Evolutionary conservation across 2,888 invertebrate species (phyloP), one percentile per base, ranked within the genome.

Genomic region (Halictus quadricinctus): DNA sequence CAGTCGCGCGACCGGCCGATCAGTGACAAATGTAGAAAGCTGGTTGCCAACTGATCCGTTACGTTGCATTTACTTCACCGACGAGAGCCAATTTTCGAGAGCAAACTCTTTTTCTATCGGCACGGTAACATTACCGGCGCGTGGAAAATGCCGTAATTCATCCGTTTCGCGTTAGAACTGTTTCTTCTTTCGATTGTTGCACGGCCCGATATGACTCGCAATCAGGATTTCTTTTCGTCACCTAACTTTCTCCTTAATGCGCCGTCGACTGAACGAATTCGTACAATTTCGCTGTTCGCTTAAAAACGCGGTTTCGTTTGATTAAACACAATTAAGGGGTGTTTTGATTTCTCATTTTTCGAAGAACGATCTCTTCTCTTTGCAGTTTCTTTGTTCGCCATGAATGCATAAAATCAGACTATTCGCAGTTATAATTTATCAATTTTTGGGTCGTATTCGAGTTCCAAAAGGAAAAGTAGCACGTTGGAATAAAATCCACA

Each of bases 11-110:
- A 43, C 58, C 13, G 25, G 8, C 12, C 75, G 50, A 46, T 76
- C 73, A 50, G 60, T 58, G 77, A 73, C 58, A 80, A 78, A 54
- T 78, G 76, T 87, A 91, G 88, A 91, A 90, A 89, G 89, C 86
- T 85, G 79, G 81, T 58, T 60, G 60, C 80, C 85, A 81, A 84
- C 69, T 73, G 85, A 80, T 85, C 83, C 80, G 78, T 79, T 86
- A 81, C 82, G 70, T 48, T 72, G 69, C 74, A 76, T 86, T 82
- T 43, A 72, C 60, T 46, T 5, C 36, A 29, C 25, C 83, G 29
- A 72, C 50, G 18, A n/a, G 66, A 60, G 13, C 72, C 29, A 54
- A 54, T 76, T 69, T 43, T 21, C 36, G 29, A 21, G 50, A 43
- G 54, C 60, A 60, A 74, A 70, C 36, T 69, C 1, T 64, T 69